These are phyloP conservation scores for Caenorhabditis sp. DNA, from an alignment of 2,888 invertebrate species.

Conservation along the genomic window DNA sequence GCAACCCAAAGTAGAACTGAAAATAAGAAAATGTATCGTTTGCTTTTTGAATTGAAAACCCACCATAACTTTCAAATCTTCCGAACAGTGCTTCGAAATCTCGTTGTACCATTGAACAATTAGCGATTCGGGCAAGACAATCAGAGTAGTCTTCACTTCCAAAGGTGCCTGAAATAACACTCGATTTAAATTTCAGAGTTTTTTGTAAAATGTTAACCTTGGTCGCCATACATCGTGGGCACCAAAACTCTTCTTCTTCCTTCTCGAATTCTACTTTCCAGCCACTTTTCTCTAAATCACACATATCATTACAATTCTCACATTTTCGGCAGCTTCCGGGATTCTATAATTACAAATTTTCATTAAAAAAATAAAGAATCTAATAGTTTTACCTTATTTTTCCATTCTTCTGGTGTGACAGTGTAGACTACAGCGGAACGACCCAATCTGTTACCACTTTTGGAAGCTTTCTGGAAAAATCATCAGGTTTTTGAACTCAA, in stretches of 20 bases:
- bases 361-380: too few relatives aligned
- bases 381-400: too few relatives aligned
- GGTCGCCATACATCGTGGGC: not conserved
- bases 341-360: too few relatives aligned
- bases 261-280: not conserved
- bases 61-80: constrained; percentile 57
- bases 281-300: not conserved
- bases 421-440: too few relatives aligned
- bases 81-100: constrained; percentile 67
- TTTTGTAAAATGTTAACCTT: not conserved
- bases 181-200: too few relatives aligned
- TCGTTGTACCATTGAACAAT: constrained; percentile 81
- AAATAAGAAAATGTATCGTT: too few relatives aligned
- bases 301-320: not conserved
- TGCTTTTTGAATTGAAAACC: too few relatives aligned
- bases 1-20: constrained; percentile 52
- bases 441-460: too few relatives aligned
- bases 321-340: too few relatives aligned
- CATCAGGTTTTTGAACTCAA: too few relatives aligned
- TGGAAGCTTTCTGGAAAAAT: too few relatives aligned
- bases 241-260: not conserved
- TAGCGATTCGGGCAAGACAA: constrained; percentile 79
- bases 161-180: not conserved
- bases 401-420: too few relatives aligned
- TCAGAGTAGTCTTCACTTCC: constrained; percentile 75